Percentiles rank a stretch among this genome's conserved stretches.
phyloP scores from a whole-genome alignment of 2,888 invertebrate genomes.

The Synanthedon myopaeformis region DNA sequence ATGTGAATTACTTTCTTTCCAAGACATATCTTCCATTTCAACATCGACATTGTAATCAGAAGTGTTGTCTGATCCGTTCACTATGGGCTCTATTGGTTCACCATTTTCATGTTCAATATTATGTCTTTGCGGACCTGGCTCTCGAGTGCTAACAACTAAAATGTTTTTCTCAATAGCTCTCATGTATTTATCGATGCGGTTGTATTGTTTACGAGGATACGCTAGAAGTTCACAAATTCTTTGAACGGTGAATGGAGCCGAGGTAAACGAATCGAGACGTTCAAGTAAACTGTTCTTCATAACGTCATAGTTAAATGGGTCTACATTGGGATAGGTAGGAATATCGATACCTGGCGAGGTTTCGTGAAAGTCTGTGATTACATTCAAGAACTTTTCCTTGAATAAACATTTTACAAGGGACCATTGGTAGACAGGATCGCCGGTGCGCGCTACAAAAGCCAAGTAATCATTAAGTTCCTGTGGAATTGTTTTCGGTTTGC shows the following conservation, averaged over 20 bases:
- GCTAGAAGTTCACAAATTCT: slow-evolving; percentile 94
- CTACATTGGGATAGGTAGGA: slow-evolving; percentile 90
- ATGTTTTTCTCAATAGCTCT: slow-evolving; percentile 96
- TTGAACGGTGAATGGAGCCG: slow-evolving; percentile 96
- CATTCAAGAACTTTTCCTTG: slow-evolving; percentile 86
- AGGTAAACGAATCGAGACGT: slow-evolving; percentile 83
- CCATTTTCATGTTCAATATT: slow-evolving; percentile 74
- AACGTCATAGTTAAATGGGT: slow-evolving; percentile 89
- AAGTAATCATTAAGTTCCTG: slow-evolving; percentile 91
- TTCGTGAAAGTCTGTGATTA: slow-evolving; percentile 90
- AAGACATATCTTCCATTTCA: slow-evolving; percentile 66
- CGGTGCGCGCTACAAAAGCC: slow-evolving; percentile 90
- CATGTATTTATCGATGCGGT: slow-evolving; percentile 96
- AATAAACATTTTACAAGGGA: slow-evolving; percentile 87
- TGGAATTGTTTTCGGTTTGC: slow-evolving; percentile 82
- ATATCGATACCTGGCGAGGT: slow-evolving; percentile 81
- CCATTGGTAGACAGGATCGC: slow-evolving; percentile 95
- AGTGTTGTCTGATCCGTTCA: slow-evolving; percentile 72
- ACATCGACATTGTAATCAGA: slow-evolving; percentile 67
- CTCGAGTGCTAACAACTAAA: slow-evolving; percentile 83
- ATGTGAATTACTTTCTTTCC: slow-evolving; percentile 51
- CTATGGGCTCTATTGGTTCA: slow-evolving; percentile 71
- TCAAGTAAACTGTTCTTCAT: slow-evolving; percentile 88
- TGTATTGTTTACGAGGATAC: slow-evolving; percentile 93
- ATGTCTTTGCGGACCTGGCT: slow-evolving; percentile 72